These are phyloP conservation scores for Calliphora vomitoria DNA, from an alignment of 2,888 invertebrate genomes.

Conservation along the genomic window DNA sequence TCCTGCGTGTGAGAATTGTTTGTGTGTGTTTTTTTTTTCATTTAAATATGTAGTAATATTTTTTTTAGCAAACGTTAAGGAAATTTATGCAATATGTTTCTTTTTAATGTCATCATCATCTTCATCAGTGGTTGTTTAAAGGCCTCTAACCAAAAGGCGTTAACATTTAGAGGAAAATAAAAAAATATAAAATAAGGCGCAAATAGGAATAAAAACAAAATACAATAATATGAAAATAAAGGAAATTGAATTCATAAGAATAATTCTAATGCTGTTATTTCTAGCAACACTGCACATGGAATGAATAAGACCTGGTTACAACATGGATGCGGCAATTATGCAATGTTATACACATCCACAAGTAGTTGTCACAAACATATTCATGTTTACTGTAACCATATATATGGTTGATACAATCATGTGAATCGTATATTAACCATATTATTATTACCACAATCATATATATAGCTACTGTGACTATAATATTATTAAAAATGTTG, in stretches of 20 bases:
- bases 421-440: too few species aligned
- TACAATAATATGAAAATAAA: constrained; percentile 55
- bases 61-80: constrained; percentile 48
- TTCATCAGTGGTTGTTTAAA: constrained; percentile 33
- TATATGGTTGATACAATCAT: too few species aligned
- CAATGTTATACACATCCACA: too few species aligned
- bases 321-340: too few species aligned
- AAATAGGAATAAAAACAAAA: constrained; percentile 44
- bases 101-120: constrained; percentile 66
- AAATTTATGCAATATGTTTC: constrained; percentile 76
- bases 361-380: too few species aligned
- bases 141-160: constrained; percentile 76
- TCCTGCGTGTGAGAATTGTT: constrained; percentile 35
- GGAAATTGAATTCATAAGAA: constrained; percentile 70
- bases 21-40: neutral
- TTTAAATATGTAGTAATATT: neutral
- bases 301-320: too few species aligned
- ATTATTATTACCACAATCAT: too few species aligned
- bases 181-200: constrained; percentile 51
- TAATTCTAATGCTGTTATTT: constrained; percentile 74
- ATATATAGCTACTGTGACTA: too few species aligned
- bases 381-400: too few species aligned
- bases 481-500: too few species aligned
- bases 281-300: constrained; percentile 69
- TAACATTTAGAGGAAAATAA: constrained; percentile 74